Evolutionary conservation across 2,888 invertebrate species (phyloP).

Genomic region (Timema podura): DNA sequence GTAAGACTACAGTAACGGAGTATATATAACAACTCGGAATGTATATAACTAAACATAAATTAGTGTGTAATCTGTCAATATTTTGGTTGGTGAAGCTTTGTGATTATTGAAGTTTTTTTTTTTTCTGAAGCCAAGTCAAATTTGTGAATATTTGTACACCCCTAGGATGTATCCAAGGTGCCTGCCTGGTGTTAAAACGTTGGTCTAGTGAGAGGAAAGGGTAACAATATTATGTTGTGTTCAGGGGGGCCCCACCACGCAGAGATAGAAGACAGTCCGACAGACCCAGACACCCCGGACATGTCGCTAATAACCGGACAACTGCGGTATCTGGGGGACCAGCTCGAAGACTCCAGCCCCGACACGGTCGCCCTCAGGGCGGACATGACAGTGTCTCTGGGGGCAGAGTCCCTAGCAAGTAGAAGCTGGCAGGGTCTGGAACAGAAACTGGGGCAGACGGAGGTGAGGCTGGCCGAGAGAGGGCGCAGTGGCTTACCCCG

Average conservation of each 20-base stretch:
- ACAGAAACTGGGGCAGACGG: conserved; percentile 69
- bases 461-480: conserved; percentile 61
- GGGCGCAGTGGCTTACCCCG: conserved; percentile 75
- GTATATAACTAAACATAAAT: no score
- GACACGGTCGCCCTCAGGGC: conserved; percentile 42
- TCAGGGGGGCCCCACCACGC: neutral
- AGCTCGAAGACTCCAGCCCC: neutral
- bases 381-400: conserved; percentile 50
- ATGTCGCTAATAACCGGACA: conserved; percentile 73
- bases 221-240: no score
- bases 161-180: no score
- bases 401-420: conserved; percentile 59
- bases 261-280: neutral
- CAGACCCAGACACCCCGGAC: conserved; percentile 47
- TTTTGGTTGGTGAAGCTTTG: no score
- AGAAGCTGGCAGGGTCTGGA: conserved; percentile 85
- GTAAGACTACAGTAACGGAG: no score
- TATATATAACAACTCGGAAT: no score
- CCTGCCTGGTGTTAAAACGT: no score
- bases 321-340: conserved; percentile 49
- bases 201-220: no score
- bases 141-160: no score
- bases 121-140: no score
- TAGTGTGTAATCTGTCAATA: no score
- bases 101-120: no score